A percentile compares a stretch with the other conserved stretches of the same genome.
Conservation (phyloP, 1,140 invertebrate species). For the Leptonema lineaticorne region DNA sequence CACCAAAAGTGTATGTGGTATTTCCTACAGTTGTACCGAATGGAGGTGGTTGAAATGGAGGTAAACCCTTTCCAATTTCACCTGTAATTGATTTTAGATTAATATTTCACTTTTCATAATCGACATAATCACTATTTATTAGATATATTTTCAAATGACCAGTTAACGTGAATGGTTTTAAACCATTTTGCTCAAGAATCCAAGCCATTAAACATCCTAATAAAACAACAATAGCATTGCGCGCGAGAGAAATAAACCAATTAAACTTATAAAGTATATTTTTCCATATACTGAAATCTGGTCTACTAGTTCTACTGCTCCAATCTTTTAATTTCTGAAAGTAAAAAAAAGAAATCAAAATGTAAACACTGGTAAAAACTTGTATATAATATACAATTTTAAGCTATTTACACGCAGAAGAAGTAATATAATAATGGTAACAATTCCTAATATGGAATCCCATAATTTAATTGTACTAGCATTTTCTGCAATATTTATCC, state of each 20-base stretch:
- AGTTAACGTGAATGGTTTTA: conserved; percentile 57
- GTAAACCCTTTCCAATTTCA: conserved; percentile 58
- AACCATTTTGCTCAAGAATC: conserved; percentile 45
- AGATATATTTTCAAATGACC: conserved; percentile 47
- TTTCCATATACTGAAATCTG: conserved; percentile 21
- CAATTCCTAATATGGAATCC: conserved; percentile 59
- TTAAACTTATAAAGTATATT: conserved; percentile 49
- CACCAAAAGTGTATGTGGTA: conserved; percentile 54
- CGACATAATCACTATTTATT: conserved; percentile 14
- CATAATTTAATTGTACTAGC: conserved; percentile 51
- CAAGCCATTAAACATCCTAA: conserved; percentile 55
- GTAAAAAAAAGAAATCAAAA: neutral
- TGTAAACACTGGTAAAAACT: neutral
- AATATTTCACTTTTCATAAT: conserved; percentile 1
- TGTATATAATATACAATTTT: neutral
- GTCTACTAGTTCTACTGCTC: conserved; percentile 32
- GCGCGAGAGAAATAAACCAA: conserved; percentile 54
- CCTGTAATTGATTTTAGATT: conserved; percentile 42
- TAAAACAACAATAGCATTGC: conserved; percentile 62
- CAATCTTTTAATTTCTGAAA: conserved; percentile 36
- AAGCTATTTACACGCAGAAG: conserved; percentile 57
- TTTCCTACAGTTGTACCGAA: conserved; percentile 57
- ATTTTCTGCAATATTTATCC: conserved; percentile 55
- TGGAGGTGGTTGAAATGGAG: conserved; percentile 59
- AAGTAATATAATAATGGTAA: conserved; percentile 58